Evolutionary conservation across 2,797 vertebrate genomes (phyloP).

Genomic region (Picus viridis): DNA sequence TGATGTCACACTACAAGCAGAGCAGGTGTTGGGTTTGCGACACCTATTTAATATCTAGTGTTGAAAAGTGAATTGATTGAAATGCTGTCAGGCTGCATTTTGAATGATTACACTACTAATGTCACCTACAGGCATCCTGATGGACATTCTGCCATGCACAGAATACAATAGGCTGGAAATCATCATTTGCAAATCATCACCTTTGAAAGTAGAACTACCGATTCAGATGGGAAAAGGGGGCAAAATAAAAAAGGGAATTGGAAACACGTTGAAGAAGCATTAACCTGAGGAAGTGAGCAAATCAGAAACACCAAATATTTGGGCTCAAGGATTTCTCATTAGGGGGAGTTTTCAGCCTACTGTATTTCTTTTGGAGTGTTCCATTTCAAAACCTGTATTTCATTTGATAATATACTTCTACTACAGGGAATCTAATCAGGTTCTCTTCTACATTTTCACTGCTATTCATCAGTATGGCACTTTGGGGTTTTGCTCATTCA

Average conservation of each 20-base stretch:
- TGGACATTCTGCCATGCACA: slow-evolving; percentile 56
- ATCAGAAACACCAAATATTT: slow-evolving; percentile 56
- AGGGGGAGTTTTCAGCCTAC: slow-evolving; percentile 41
- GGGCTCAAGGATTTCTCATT: slow-evolving; percentile 62
- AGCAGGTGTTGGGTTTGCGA: slow-evolving; percentile 44
- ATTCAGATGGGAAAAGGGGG: slow-evolving; percentile 13
- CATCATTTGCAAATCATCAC: slow-evolving; percentile 75
- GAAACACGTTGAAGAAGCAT: slow-evolving; percentile 72
- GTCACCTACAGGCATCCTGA: slow-evolving; percentile 67
- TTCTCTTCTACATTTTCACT: neutral
- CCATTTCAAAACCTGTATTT: slow-evolving; percentile 39
- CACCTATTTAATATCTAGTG: slow-evolving; percentile 64
- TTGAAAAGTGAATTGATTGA: slow-evolving; percentile 69
- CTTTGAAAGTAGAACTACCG: slow-evolving; percentile 53
- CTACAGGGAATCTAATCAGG: slow-evolving; percentile 21
- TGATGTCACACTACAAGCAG: slow-evolving; percentile 26
- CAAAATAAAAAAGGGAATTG: neutral
- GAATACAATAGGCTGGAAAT: slow-evolving; percentile 66
- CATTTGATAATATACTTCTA: slow-evolving; percentile 30
- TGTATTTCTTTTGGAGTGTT: slow-evolving; percentile 24
- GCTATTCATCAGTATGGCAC: neutral
- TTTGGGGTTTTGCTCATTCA: neutral
- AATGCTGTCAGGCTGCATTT: slow-evolving; percentile 68
- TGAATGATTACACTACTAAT: slow-evolving; percentile 65
- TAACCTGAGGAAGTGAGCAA: slow-evolving; percentile 61